Percentiles rank a stretch among this genome's conserved stretches.
These are phyloP conservation scores for Montipora sp. DNA, from an alignment of 64 coral and sea anemone species.

Conservation along the genomic window DNA sequence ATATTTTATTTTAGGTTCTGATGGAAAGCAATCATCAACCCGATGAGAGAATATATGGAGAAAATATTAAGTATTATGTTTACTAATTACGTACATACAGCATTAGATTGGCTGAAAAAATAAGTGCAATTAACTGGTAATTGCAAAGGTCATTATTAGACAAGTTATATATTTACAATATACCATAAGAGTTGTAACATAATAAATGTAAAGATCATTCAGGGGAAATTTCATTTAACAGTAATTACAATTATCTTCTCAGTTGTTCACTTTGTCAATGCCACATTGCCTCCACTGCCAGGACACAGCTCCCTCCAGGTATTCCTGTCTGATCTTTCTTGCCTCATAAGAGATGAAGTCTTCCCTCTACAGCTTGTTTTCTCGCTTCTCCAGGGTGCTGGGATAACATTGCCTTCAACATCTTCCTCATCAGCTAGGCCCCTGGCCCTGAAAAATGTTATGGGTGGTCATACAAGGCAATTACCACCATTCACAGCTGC, in stretches of 20 bases:
- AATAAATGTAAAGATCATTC: background rate
- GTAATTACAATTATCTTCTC: constrained; percentile 19
- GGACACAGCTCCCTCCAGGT: constrained; percentile 47
- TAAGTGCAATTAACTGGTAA: background rate
- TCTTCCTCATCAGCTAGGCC: constrained; percentile 14
- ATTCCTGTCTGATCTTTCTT: constrained; percentile 31
- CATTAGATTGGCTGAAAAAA: background rate
- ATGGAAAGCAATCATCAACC: background rate
- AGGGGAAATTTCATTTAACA: background rate
- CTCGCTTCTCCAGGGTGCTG: constrained; percentile 53
- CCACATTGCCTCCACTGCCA: constrained; percentile 64
- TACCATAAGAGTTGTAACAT: background rate
- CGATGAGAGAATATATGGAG: background rate
- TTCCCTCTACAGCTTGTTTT: constrained; percentile 23
- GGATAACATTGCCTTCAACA: constrained; percentile 27
- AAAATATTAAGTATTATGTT: background rate
- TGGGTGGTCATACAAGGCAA: constrained; percentile 27
- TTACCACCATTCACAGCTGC: background rate
- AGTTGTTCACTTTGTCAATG: background rate
- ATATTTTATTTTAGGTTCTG: background rate
- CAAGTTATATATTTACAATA: too few relatives aligned
- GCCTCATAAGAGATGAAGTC: constrained; percentile 8
- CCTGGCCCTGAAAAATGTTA: constrained; percentile 31
- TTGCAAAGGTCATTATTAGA: too few relatives aligned
- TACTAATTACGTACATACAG: constrained; percentile 4